Evolutionary conservation across 2,888 invertebrate genomes (phyloP), one percentile per base, ranked within the genome.

Genomic region (Lycocerus yunnanus): DNA sequence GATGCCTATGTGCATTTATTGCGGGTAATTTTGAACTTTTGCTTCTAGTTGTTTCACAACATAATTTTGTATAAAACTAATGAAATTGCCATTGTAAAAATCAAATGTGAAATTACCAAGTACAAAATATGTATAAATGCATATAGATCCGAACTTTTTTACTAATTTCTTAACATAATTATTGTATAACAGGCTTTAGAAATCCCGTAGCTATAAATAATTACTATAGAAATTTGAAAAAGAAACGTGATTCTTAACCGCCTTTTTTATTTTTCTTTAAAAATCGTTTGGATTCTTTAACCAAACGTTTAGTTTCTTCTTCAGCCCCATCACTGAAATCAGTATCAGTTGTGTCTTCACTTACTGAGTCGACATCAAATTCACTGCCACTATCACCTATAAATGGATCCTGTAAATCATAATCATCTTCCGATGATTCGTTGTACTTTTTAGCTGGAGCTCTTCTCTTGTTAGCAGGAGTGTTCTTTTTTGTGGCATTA

Each of bases 341-440:
- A 10, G 72, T 67, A 65, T 76, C 72, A 66, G 67, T 71, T 18
- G 61, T 58, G n/a, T 77, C 73, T 61, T 80, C 78, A 60, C 72
- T 73, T 14, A 74, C 76, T 24, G 73, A 75, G 20, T 75, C 71
- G 15, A 58, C 69, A 20, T 72, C 71, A 67, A 73, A 80, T 59
- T 79, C 79, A 66, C 78, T 78, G 24, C 72, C 68, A 16, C 79
- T 79, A 61, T 76, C 80, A 70, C 77, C 80, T 43, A 81, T 16
- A 73, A 81, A 82, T 8, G 82, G 80, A 78, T 81, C 81, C 11
- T 76, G 71, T 27, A 75, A 72, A 70, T 81, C 80, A 63, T 81
- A 80, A 65, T 81, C 81, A 68, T 80, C 80, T 43, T 77, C 75
- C 2, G 79, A 74, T 3, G 80, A 77, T 59, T 80, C 78, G 2